Percentiles rank a stretch among this genome's conserved stretches.
These are phyloP conservation scores for Numenius phaeopus DNA, from an alignment of 2,797 vertebrate genomes.

Conservation along the genomic window DNA sequence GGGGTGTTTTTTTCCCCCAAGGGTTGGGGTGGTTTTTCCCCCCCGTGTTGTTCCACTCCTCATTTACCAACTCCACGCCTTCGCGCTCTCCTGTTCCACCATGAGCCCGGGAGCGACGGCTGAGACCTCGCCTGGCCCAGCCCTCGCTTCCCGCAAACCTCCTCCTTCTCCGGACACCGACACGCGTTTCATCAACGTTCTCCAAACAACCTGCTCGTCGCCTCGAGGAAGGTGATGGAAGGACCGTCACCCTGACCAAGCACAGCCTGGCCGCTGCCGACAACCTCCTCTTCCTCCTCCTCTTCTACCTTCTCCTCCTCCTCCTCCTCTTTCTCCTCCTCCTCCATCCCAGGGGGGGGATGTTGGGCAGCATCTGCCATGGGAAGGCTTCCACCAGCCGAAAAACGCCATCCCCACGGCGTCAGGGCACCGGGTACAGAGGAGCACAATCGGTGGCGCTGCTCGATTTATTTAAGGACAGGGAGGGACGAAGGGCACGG, in stretches of 20 bases:
- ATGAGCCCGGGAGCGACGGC: neutral
- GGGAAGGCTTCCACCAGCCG: neutral
- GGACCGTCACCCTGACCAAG: neutral
- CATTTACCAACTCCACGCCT: neutral
- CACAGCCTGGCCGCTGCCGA: accelerated
- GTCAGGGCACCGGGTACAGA: neutral
- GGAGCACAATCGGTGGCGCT: accelerated
- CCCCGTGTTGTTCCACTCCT: neutral
- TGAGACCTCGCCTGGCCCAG: neutral
- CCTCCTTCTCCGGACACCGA: neutral
- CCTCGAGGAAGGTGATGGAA: neutral
- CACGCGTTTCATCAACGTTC: accelerated
- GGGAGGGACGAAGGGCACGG: neutral
- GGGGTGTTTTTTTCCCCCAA: neutral
- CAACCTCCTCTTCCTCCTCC: neutral
- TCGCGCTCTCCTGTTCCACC: neutral
- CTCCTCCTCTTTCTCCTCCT: neutral
- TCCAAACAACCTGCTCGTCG: neutral
- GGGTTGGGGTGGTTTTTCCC: accelerated
- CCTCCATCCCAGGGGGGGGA: accelerated
- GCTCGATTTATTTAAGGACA: accelerated
- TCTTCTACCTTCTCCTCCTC: neutral
- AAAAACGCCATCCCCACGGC: accelerated
- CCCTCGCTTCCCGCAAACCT: accelerated
- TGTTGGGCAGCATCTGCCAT: accelerated